A percentile compares a stretch with the other conserved stretches of the same genome.
phyloP scores from a whole-genome alignment of 2,888 invertebrate species.

The Pimpla rufipes region DNA sequence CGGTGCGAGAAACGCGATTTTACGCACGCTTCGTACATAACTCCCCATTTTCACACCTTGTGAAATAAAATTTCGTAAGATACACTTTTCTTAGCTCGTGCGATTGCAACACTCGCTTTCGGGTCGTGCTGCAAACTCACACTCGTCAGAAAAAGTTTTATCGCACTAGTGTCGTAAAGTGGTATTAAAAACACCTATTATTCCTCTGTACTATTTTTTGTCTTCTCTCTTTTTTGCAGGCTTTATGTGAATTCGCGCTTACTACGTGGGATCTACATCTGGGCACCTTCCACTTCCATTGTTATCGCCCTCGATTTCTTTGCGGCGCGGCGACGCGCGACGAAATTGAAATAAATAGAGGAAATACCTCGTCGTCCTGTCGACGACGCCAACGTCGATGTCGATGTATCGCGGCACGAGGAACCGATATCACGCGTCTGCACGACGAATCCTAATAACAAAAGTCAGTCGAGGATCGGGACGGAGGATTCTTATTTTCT shows the following conservation, averaged over 20 bases:
- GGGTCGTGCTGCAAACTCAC: too few relatives aligned
- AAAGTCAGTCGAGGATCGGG: slow-evolving; percentile 8
- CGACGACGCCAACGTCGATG: slow-evolving; percentile 15
- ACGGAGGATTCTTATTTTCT: not conserved
- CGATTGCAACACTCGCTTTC: too few relatives aligned
- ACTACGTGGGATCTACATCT: not conserved
- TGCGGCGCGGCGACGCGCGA: not conserved
- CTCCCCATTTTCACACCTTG: too few relatives aligned
- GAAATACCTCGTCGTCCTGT: not conserved
- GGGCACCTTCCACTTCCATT: not conserved
- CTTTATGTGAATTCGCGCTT: not conserved
- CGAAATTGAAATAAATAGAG: slow-evolving; percentile 41
- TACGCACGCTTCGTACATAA: too few relatives aligned
- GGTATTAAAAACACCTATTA: too few relatives aligned
- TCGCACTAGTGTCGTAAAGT: too few relatives aligned
- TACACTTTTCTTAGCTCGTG: too few relatives aligned
- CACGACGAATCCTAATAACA: slow-evolving; percentile 15
- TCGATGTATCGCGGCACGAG: slow-evolving; percentile 18
- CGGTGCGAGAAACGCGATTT: too few relatives aligned
- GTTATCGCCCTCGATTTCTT: slow-evolving; percentile 7
- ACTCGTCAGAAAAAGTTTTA: too few relatives aligned
- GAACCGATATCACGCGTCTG: not conserved
- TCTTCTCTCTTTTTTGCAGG: too few relatives aligned
- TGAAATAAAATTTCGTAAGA: too few relatives aligned
- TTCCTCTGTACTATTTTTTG: not conserved